Percentiles rank a stretch among this genome's conserved stretches.
Evolutionary conservation across 1,140 invertebrate species (phyloP).

Genomic region (Habropoda laboriosa): DNA sequence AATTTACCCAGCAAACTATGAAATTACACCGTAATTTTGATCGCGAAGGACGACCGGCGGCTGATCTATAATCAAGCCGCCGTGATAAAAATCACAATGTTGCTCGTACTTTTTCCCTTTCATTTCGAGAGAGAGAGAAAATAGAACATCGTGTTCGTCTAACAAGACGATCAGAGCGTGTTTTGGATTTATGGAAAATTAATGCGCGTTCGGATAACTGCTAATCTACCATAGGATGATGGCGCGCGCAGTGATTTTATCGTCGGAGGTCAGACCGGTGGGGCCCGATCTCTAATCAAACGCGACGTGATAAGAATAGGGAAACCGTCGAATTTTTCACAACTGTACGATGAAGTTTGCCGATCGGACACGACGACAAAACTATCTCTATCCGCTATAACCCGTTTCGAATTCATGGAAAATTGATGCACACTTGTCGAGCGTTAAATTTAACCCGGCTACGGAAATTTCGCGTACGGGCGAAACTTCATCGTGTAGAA

Average conservation of each 20-base stretch:
- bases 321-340: neutral
- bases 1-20: neutral
- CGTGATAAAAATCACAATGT: neutral
- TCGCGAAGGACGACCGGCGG: neutral
- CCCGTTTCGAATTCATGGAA: neutral
- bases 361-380: neutral
- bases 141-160: neutral
- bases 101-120: neutral
- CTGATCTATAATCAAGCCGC: neutral
- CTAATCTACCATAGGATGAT: neutral
- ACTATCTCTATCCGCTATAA: neutral
- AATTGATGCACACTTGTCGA: too few relatives aligned
- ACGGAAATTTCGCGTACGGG: fast-evolving
- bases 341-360: neutral
- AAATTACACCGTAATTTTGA: conserved; percentile 18
- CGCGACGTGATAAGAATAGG: neutral
- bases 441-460: neutral
- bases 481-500: neutral
- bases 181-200: neutral
- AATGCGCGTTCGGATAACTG: neutral
- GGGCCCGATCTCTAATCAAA: neutral
- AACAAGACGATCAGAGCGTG: too few relatives aligned
- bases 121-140: neutral
- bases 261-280: neutral
- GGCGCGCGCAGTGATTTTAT: neutral